phyloP scores from a whole-genome alignment of 2,888 invertebrate genomes.

The Patella depressa region DNA sequence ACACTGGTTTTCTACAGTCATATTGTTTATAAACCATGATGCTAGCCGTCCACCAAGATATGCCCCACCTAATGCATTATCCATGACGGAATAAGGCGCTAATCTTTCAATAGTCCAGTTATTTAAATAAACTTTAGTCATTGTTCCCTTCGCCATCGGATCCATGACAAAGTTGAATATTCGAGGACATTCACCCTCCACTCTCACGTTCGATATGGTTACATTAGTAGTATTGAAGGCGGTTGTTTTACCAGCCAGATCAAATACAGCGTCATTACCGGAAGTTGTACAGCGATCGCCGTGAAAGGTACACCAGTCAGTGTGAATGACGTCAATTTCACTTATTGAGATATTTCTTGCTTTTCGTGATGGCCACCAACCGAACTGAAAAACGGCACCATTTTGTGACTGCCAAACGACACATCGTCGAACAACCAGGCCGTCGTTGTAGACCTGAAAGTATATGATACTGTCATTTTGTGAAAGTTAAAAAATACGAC shows the following conservation, averaged over 20 bases:
- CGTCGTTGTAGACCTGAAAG: constrained; percentile 20
- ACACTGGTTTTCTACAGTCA: background rate
- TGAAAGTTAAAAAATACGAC: too few species aligned
- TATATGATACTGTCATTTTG: too few species aligned
- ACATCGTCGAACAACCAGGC: constrained; percentile 22
- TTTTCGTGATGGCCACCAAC: constrained; percentile 27
- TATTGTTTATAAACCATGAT: background rate
- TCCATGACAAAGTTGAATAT: background rate
- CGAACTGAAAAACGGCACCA: constrained; percentile 32
- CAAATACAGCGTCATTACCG: constrained; percentile 23
- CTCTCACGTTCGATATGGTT: constrained; percentile 16
- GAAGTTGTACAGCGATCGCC: constrained; percentile 18
- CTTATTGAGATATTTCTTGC: constrained; percentile 18
- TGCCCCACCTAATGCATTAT: background rate
- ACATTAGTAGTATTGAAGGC: constrained; percentile 9
- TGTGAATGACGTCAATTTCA: constrained; percentile 32
- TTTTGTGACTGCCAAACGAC: constrained; percentile 34
- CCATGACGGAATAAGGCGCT: background rate
- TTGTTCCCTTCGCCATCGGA: background rate
- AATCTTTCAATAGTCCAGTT: background rate
- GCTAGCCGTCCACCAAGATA: background rate
- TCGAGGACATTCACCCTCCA: constrained; percentile 27
- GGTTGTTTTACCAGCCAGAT: constrained; percentile 23
- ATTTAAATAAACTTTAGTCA: background rate
- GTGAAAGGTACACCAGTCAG: constrained; percentile 30